These are phyloP conservation scores for Pelecanus crispus DNA, from an alignment of 2,113 vertebrate genomes.

Conservation along the genomic window DNA sequence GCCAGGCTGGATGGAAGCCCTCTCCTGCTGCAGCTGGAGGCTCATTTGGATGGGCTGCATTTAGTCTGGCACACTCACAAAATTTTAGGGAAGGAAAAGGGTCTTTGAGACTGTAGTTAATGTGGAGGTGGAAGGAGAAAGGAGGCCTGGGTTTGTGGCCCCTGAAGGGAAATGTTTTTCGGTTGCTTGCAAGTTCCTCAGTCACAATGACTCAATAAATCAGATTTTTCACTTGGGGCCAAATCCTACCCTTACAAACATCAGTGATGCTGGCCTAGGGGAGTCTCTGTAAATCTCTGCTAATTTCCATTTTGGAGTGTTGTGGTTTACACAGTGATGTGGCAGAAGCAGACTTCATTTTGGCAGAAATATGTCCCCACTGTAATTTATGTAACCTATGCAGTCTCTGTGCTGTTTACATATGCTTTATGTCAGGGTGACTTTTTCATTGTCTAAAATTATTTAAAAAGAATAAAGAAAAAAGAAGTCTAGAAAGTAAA, in stretches of 20 bases:
- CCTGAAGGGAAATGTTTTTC: background rate
- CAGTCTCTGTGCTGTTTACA: background rate
- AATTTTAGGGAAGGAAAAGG: background rate
- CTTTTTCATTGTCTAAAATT: background rate
- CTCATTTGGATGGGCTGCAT: background rate
- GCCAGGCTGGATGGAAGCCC: background rate
- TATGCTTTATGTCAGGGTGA: conserved; percentile 4
- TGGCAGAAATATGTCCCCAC: conserved; percentile 4
- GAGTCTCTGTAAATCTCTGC: conserved; percentile 39
- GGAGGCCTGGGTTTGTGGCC: background rate
- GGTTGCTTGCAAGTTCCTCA: background rate
- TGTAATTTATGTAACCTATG: background rate
- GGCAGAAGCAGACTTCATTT: conserved; percentile 34
- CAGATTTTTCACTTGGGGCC: conserved; percentile 9
- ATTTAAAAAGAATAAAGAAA: background rate
- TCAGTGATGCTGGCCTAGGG: background rate
- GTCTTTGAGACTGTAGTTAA: background rate
- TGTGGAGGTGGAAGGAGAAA: background rate
- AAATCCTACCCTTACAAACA: background rate
- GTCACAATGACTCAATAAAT: conserved; percentile 39
- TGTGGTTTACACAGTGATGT: conserved; percentile 21
- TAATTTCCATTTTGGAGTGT: conserved; percentile 28
- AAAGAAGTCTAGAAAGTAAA: background rate
- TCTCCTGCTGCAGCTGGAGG: background rate
- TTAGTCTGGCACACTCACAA: background rate